Evolutionary conservation across 2,888 invertebrate species (phyloP).

Genomic region (Ochropleura leucogaster): DNA sequence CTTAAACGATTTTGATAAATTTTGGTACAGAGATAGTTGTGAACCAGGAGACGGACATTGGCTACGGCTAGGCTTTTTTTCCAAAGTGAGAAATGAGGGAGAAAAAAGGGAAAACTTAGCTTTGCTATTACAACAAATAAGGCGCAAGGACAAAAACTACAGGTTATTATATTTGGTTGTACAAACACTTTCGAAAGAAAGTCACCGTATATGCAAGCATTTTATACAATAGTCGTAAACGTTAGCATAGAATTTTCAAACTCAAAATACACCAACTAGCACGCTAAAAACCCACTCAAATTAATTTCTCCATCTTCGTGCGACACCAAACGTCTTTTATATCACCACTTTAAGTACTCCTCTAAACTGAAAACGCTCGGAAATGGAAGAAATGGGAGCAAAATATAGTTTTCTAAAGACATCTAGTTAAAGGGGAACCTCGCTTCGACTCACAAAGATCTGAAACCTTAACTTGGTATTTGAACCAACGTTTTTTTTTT

Average conservation of each 20-base stretch:
- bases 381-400: neutral
- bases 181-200: neutral
- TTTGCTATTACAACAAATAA: too few species aligned
- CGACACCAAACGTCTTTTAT: constrained; percentile 13
- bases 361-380: neutral
- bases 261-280: neutral
- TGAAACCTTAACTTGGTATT: constrained; percentile 23
- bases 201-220: neutral
- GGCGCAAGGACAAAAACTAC: too few species aligned
- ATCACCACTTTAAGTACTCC: constrained; percentile 10
- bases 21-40: too few species aligned
- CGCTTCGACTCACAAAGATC: neutral
- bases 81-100: too few species aligned
- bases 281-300: neutral
- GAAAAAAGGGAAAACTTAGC: too few species aligned
- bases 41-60: too few species aligned
- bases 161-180: neutral
- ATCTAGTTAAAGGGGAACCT: constrained; percentile 9
- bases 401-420: constrained; percentile 36
- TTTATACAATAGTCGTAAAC: neutral
- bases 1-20: too few species aligned
- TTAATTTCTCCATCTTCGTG: neutral
- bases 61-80: too few species aligned
- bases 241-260: neutral
- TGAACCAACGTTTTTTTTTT: constrained; percentile 21